Evolutionary conservation across 2,113 vertebrate genomes (phyloP).

Genomic region (Vulpes vulpes): DNA sequence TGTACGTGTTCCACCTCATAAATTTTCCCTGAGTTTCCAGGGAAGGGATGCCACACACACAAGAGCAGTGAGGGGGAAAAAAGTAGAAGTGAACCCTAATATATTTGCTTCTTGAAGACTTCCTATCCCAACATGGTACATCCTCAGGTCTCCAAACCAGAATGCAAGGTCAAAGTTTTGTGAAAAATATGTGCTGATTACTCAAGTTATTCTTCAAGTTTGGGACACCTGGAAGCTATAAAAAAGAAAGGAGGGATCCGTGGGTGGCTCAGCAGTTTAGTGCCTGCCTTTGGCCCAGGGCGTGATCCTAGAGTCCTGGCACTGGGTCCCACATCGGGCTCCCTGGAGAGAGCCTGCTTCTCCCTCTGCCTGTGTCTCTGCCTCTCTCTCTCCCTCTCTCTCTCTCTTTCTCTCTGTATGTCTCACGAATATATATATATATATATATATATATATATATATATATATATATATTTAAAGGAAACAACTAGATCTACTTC

Average conservation of each 20-base stretch:
- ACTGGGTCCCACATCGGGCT: too few species aligned
- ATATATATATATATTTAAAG: background rate
- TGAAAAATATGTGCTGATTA: background rate
- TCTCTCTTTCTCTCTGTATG: too few species aligned
- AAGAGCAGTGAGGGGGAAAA: background rate
- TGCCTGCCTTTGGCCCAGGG: too few species aligned
- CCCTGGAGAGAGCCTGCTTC: too few species aligned
- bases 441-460: too few species aligned
- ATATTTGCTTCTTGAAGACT: background rate
- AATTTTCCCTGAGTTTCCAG: background rate
- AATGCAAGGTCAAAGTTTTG: background rate
- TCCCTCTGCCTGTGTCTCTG: too few species aligned
- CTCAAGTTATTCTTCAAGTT: background rate
- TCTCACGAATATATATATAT: too few species aligned
- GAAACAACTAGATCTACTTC: background rate
- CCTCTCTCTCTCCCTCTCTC: too few species aligned
- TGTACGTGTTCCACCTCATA: background rate
- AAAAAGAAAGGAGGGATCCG: too few species aligned
- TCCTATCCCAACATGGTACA: background rate
- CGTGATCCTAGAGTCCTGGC: too few species aligned
- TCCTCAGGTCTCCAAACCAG: background rate
- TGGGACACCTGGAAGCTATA: background rate
- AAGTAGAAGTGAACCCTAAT: background rate
- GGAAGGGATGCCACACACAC: background rate
- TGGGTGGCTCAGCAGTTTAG: too few species aligned